phyloP scores from a whole-genome alignment of 1,140 invertebrate species.

The Drosophila novamexicana region DNA sequence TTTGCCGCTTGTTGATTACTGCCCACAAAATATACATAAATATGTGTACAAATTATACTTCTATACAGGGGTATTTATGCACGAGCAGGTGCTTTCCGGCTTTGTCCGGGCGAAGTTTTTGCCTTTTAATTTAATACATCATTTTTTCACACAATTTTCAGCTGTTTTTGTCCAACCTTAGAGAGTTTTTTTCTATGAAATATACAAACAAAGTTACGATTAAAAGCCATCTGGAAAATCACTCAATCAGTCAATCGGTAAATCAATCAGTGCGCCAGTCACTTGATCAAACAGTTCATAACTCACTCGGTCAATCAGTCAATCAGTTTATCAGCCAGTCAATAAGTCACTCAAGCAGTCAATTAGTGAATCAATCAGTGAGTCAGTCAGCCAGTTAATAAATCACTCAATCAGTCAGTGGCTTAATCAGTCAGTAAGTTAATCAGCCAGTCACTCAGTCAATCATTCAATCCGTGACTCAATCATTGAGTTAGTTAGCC shows the following conservation, averaged over 20 bases:
- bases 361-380: neutral
- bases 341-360: neutral
- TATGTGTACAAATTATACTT: neutral
- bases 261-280: no score
- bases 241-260: no score
- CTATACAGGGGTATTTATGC: neutral
- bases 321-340: neutral
- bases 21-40: neutral
- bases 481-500: no score
- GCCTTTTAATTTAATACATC: no score
- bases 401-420: neutral
- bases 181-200: no score
- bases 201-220: no score
- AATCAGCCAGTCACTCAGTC: neutral
- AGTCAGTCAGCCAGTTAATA: neutral
- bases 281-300: no score
- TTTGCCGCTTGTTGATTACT: slow-evolving; percentile 26
- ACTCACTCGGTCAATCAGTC: neutral
- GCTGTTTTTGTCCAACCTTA: no score
- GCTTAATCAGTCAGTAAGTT: neutral
- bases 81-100: neutral
- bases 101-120: no score
- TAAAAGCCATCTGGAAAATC: no score
- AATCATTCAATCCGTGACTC: neutral
- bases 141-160: no score